Evolutionary conservation across 2,113 vertebrate genomes (phyloP).

Genomic region (Parus major): DNA sequence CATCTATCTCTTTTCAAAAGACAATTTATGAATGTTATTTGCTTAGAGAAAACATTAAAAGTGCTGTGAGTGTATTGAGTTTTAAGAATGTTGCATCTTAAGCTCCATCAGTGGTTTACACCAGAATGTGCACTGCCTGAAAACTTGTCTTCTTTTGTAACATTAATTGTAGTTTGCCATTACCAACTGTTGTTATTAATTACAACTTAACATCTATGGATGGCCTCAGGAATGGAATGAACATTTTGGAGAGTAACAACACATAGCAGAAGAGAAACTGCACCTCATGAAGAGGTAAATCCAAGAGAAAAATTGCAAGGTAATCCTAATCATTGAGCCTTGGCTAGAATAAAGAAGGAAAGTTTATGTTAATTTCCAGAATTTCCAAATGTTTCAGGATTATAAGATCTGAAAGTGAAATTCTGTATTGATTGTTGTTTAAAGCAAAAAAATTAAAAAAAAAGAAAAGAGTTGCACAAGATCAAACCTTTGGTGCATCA

Average conservation of each 20-base stretch:
- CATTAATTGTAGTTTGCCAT: neutral
- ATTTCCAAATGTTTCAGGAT: neutral
- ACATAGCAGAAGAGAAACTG: neutral
- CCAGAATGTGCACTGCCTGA: neutral
- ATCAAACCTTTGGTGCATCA: neutral
- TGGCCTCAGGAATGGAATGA: neutral
- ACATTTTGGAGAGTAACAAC: neutral
- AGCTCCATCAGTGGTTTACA: neutral
- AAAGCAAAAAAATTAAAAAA: neutral
- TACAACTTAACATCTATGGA: neutral
- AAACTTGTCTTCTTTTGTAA: neutral
- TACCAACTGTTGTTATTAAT: neutral
- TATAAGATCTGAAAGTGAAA: neutral
- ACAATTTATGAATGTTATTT: neutral
- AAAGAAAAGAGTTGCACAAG: neutral
- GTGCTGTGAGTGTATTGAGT: neutral
- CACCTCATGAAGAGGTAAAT: neutral
- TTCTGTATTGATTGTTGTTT: neutral
- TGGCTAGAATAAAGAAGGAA: neutral
- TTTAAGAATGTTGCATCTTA: neutral
- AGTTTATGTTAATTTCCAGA: neutral
- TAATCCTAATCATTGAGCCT: neutral
- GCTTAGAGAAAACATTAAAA: neutral
- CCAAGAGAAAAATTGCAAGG: too few species aligned
- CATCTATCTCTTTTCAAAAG: neutral